Base-by-base conservation (phyloP, 1,140 invertebrate species). In the Drosophila guanche region DNA sequence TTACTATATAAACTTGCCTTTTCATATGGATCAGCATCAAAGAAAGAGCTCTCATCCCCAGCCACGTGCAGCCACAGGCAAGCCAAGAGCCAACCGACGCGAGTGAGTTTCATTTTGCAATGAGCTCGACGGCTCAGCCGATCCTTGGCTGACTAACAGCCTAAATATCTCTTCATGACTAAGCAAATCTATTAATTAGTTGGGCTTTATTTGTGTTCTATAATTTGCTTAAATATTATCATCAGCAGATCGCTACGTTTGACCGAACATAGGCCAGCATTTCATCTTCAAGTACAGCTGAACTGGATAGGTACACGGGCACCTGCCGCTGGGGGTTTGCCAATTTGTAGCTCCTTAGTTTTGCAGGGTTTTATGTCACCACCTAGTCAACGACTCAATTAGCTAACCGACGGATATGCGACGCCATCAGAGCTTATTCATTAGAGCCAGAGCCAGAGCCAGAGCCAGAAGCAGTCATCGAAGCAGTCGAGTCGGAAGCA, bases 321-420 rank as follows among this genome's bases (percentile, higher is more conserved):
- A 20, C 16, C 41, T 56, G 33, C 37, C 55, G 47, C 41, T 66
- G 61, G 27, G 29, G 42, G 29, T 27, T n/a, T 37, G 2, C 66
- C 48, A 85, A 68, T 80, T 80, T 76, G 72, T 65, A 56, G 56
- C 37, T 54, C 56, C 16, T 20, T 20, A 20, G 16, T 20, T 58
- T 25, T 7, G 79, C 40, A 33, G 29, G 8, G 3, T 4, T 12
- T 45, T 75, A 73, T 85, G 81, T 80, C 68, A 70, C 76, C 78
- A 88, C 74, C 70, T 88, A 79, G 83, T 86, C 69, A 80, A 88
- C 83, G 74, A 62, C 83, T 86, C 78, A 86, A 88, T 86, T 88
- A 88, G 83, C 57, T 83, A 86, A 86, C 83, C 74, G 74, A 50
- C 81, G 81, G 81, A 86, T 86, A 86, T 86, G 78, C 71, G 62